Conservation (phyloP, 1,140 invertebrate species). For the Oncopodura yosiiana region DNA sequence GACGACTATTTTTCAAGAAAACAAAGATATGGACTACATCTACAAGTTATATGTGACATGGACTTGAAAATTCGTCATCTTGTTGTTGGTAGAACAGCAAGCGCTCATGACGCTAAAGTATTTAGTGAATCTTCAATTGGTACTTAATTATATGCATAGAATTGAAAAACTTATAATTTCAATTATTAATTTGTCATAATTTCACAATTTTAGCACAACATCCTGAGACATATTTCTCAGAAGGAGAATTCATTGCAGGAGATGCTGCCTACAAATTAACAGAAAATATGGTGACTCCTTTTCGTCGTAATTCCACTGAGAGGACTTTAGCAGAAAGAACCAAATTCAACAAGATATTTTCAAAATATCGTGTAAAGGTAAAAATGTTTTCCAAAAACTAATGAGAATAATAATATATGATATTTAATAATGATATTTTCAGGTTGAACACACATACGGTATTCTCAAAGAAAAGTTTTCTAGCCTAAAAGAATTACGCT, state of each 20-base stretch:
- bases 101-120: too few relatives aligned
- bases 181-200: too few relatives aligned
- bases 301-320: background rate
- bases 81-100: too few relatives aligned
- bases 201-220: background rate
- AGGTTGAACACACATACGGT: conserved; percentile 16
- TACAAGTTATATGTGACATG: too few relatives aligned
- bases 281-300: conserved; percentile 3
- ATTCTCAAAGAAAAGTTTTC: conserved; percentile 8
- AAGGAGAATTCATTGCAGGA: conserved; percentile 7
- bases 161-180: too few relatives aligned
- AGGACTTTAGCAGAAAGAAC: background rate
- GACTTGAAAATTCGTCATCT: too few relatives aligned
- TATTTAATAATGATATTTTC: too few relatives aligned
- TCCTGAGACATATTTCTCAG: background rate
- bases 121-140: too few relatives aligned
- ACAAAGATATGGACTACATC: conserved; percentile 37
- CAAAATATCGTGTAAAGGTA: background rate
- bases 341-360: background rate
- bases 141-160: too few relatives aligned
- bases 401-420: too few relatives aligned
- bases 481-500: conserved; percentile 13
- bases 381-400: too few relatives aligned
- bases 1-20: conserved; percentile 36
- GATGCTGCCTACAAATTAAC: conserved; percentile 6